These are phyloP conservation scores for Teinopalpus imperialis DNA, from an alignment of 2,888 invertebrate genomes.

Conservation along the genomic window DNA sequence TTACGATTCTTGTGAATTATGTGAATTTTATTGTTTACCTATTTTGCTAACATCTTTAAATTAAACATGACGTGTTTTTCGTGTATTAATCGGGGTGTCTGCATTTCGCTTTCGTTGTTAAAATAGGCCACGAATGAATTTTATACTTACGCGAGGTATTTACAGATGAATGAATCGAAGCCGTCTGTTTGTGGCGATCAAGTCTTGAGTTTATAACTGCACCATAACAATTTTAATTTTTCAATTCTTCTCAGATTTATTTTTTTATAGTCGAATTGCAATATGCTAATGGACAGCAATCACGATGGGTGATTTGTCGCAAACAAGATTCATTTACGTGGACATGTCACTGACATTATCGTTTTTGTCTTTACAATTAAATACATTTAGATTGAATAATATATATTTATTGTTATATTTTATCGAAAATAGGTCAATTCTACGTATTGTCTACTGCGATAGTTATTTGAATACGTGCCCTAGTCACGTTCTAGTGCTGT, in stretches of 20 bases:
- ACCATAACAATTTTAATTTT: background rate
- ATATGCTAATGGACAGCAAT: background rate
- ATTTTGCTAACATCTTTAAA: too few species aligned
- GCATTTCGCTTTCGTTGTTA: conserved; percentile 15
- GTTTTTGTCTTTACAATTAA: background rate
- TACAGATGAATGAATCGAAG: conserved; percentile 17
- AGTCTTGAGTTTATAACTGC: background rate
- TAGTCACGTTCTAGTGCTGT: conserved; percentile 55
- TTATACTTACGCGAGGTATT: conserved; percentile 17
- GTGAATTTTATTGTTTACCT: too few species aligned
- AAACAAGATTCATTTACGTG: background rate
- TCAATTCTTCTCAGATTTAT: background rate
- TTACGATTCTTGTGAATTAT: too few species aligned
- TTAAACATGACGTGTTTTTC: too few species aligned
- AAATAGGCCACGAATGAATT: conserved; percentile 15
- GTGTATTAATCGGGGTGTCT: conserved; percentile 11
- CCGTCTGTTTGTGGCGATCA: conserved; percentile 11
- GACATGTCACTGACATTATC: background rate
- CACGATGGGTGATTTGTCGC: background rate
- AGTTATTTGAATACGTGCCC: conserved; percentile 61
- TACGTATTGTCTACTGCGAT: conserved; percentile 46
- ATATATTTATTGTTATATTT: conserved; percentile 14
- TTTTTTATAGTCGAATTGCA: background rate
- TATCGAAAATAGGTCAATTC: conserved; percentile 9
- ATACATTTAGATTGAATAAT: conserved; percentile 9